These are phyloP conservation scores for Acromyrmex echinatior DNA, from an alignment of 1,140 invertebrate genomes.

Conservation along the genomic window DNA sequence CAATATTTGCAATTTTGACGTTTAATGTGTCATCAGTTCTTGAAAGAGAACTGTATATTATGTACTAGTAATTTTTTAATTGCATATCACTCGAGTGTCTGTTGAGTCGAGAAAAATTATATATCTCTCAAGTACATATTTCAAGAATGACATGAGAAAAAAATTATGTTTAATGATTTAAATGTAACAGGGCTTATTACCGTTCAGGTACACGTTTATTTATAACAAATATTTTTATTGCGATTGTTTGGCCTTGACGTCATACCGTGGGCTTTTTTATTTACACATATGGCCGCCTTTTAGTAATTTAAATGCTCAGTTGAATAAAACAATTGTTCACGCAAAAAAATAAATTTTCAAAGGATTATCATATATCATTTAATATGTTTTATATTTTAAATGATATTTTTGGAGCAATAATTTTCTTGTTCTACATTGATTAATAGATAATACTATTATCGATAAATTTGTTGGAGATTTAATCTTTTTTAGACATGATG, in stretches of 20 bases:
- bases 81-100: not conserved
- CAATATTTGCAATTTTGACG: not conserved
- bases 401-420: too few species aligned
- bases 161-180: not conserved
- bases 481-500: too few species aligned
- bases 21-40: not conserved
- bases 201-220: not conserved
- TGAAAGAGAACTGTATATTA: not conserved
- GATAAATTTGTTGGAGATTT: too few species aligned
- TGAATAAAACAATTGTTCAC: too few species aligned
- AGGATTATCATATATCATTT: too few species aligned
- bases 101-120: constrained; percentile 1
- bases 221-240: not conserved
- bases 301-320: too few species aligned
- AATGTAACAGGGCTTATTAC: not conserved
- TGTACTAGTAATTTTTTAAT: not conserved
- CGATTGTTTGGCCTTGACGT: not conserved
- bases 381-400: too few species aligned
- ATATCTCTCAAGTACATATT: not conserved
- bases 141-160: not conserved
- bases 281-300: not conserved
- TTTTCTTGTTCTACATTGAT: too few species aligned
- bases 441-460: too few species aligned
- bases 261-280: not conserved
- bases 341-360: too few species aligned